Evolutionary conservation across 2,113 vertebrate genomes (phyloP), one percentile per base, ranked within the genome.

Genomic region (Mobula birostris): DNA sequence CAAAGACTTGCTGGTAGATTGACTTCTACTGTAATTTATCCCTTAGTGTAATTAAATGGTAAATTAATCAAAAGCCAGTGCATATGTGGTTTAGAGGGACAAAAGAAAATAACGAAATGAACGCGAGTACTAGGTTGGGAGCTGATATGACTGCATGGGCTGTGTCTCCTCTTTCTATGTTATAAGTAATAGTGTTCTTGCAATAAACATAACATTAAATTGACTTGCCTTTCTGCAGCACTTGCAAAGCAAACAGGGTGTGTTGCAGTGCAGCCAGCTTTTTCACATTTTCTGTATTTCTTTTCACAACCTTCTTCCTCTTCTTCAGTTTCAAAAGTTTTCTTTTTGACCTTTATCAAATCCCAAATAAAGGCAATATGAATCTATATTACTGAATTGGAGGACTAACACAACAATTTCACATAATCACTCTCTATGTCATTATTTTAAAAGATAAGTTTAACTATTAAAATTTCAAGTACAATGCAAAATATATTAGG

Each of bases 171-270:
- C 17, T 74, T 21, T 19, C 72, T 74, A 19, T 74, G 5, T 74
- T 24, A 24, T 74, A 21, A 24, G 72, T 21, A 74, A 74, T 74
- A 74, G 21, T 74, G 72, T 48, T 93, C 24, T 74, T 40, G 90
- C 32, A 93, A 74, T 21, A 93, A 66, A 48, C 24, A 91, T 17
- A 80, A 66, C 24, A 68, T 48, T 21, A 88, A 74, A 24, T 74
- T 78, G 29, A 80, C 95, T 83, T 95, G 99, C 99, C 99, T 98
- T 95, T 99, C 98, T 70, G 98, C 98, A 82, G 99, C 98, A 85
- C 98, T 99, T 94, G 99, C 99, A 95, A 99, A 99, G 96, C 99
- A 99, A 95, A 99, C 98, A 0, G 99, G 99, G 94, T 98, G 99
- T 0, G 97, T 96, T 15, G 98, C 98, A 0, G 98, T 98, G 78